Base-by-base conservation (phyloP, 2,888 invertebrate species). In the Pachycephus smyrnensis region DNA sequence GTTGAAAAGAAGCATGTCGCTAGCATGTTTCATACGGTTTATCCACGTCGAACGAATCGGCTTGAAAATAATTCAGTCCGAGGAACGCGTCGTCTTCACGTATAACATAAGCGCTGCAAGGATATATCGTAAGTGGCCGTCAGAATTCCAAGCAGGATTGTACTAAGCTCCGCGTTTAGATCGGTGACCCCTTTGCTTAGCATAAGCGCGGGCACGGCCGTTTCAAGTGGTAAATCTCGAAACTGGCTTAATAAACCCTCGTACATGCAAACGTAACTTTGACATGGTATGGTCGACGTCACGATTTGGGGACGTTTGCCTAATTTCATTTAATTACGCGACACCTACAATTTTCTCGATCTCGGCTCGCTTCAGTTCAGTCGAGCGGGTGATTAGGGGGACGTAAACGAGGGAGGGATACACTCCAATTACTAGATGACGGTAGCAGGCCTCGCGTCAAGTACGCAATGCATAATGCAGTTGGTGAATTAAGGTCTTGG, bases 281-380 rank as follows among this genome's bases (percentile, higher is more conserved):
- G 33, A 4, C 33, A 33, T 33, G 33, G 33, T 33, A 33, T 33
- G 40, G 23, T 9, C 1, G 4, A 9, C 40, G 23, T 15, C 6
- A 55, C 23, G 23, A 23, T 15, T 2, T 11, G 33, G 0, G 33
- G 31, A 75, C n/a, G 73, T 76, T 23, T 9, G 55, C 6, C 1
- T 77, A 37, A 79, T 77, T 77, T 78, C 81, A 76, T 78, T 76
- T 78, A 35, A 68, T 69, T 71, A 33, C 73, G 55, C 23, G 55
- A 55, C 55, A 55, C 9, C 2, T 35, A 35, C 23, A 55, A 55
- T 23, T 55, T 55, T 55, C 55, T 23, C 23, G 9, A 55, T 55
- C 55, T 55, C 9, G 23, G 23, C 55, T 23, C 55, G 23, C 55
- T 9, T 23, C 55, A 15, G 4, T 23, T 55, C 9, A 23, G 2